phyloP scores from a whole-genome alignment of 2,888 invertebrate genomes.

The Seira ritae region DNA sequence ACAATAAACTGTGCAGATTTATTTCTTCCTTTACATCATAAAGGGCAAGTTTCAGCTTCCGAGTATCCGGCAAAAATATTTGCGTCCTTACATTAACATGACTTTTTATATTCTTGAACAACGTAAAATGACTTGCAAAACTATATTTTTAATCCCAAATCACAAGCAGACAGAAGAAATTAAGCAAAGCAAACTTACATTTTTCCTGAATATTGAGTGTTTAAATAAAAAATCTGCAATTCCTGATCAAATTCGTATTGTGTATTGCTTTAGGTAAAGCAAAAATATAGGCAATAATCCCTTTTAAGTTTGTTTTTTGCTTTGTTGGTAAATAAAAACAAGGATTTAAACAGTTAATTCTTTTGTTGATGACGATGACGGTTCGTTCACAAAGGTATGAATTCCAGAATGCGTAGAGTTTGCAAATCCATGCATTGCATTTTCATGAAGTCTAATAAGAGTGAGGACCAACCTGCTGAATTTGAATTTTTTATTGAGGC shows the following conservation, averaged over 20 bases:
- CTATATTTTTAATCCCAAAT: not conserved
- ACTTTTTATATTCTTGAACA: not conserved
- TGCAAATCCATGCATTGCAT: not conserved
- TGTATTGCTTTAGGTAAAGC: not conserved
- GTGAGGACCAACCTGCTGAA: constrained; percentile 22
- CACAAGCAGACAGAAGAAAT: too few relatives aligned
- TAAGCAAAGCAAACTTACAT: not conserved
- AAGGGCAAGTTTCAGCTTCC: not conserved
- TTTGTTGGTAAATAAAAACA: not conserved
- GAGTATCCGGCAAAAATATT: not conserved
- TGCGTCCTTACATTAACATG: not conserved
- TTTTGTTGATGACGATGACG: not conserved
- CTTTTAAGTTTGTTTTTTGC: not conserved
- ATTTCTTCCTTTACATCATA: not conserved
- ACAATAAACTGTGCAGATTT: not conserved
- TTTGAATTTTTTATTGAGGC: constrained; percentile 24
- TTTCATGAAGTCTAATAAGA: too few relatives aligned
- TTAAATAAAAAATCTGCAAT: not conserved
- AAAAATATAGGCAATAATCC: not conserved
- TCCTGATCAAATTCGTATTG: not conserved
- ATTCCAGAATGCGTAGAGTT: not conserved
- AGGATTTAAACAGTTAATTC: not conserved
- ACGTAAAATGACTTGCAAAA: not conserved
- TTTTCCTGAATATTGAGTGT: not conserved
- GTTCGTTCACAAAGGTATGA: not conserved